These are phyloP conservation scores for Spicauda simplicius DNA, from an alignment of 2,888 invertebrate species.

Conservation along the genomic window DNA sequence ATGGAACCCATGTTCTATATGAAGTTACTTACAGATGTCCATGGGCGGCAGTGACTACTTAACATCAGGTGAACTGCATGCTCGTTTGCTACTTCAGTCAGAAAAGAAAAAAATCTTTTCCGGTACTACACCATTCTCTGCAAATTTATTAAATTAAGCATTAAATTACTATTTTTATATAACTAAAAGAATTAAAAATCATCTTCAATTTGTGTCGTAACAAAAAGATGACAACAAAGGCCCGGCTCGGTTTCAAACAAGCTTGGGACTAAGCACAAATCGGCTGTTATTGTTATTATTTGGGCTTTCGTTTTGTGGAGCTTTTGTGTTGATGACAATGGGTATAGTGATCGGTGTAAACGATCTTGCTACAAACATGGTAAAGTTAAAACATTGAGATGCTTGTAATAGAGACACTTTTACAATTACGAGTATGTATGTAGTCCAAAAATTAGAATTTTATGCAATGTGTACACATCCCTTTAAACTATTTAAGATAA, in stretches of 20 bases:
- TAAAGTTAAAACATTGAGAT: not conserved
- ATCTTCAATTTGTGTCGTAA: conserved; percentile 28
- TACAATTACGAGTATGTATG: not conserved
- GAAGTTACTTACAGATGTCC: too few species aligned
- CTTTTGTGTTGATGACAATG: conserved; percentile 31
- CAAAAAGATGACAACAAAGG: conserved; percentile 31
- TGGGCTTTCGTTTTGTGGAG: conserved; percentile 28
- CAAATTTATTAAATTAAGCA: conserved; percentile 4
- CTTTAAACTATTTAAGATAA: too few species aligned
- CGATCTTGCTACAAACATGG: conserved; percentile 19
- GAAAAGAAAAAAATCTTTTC: too few species aligned
- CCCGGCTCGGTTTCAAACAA: conserved; percentile 31
- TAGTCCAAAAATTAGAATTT: too few species aligned
- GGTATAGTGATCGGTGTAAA: conserved; percentile 21
- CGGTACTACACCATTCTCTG: too few species aligned
- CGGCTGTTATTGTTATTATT: conserved; percentile 31
- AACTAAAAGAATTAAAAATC: conserved; percentile 22
- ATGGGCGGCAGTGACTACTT: too few species aligned
- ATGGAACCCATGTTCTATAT: too few species aligned
- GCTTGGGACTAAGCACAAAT: conserved; percentile 6
- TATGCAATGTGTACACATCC: too few species aligned
- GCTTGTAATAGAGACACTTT: not conserved
- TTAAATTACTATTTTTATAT: conserved; percentile 12
- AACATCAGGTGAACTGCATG: too few species aligned
- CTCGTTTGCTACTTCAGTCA: too few species aligned